Base-by-base conservation (phyloP, 2,888 invertebrate species). In the Sinohyriopsis cumingii region DNA sequence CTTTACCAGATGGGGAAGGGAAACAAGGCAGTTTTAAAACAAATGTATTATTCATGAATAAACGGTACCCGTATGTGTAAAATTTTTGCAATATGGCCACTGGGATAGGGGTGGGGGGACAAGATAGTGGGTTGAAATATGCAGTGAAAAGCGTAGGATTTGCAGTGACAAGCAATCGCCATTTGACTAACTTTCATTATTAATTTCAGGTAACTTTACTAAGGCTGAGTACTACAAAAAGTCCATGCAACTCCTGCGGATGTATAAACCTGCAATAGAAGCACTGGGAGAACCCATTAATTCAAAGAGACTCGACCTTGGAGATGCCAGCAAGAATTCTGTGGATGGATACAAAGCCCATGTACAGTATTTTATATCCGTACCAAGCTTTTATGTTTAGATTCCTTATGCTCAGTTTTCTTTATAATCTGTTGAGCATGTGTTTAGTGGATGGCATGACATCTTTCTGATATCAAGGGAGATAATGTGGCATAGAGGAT, bases 211-310 rank as follows among this genome's bases (percentile, higher is more conserved):
- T 55, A 76, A 76, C 28, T 80, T 83, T 59, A 61, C 73, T 61
- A 66, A 78, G 18, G 75, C 77, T 22, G 80, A 75, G 3, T 82
- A 77, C 63, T 82, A 80, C 67, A 69, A 69, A 54, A 68, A 77
- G 25, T 66, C 83, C 3, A 59, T 83, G 55, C 55, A 65, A 6
- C 62, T 83, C 60, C 63, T 83, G 24, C 71, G 75, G 12, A 75
- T 73, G 9, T 82, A 84, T 65, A 65, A 69, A 18, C 79, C 82
- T 7, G 77, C 77, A 6, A 68, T 69, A 9, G 74, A 81, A 9
- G 55, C 67, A 19, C 75, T 84, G 15, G 84, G 84, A n/a, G 62
- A 76, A 53, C 83, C 82, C 12, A 76, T 84, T 2, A 45, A 45
- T 45, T 45, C 45, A 45, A 45, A 45, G 45, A 45, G 15, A 45